These are phyloP conservation scores for Archips crataeganus DNA, from an alignment of 2,888 invertebrate species.

Conservation along the genomic window DNA sequence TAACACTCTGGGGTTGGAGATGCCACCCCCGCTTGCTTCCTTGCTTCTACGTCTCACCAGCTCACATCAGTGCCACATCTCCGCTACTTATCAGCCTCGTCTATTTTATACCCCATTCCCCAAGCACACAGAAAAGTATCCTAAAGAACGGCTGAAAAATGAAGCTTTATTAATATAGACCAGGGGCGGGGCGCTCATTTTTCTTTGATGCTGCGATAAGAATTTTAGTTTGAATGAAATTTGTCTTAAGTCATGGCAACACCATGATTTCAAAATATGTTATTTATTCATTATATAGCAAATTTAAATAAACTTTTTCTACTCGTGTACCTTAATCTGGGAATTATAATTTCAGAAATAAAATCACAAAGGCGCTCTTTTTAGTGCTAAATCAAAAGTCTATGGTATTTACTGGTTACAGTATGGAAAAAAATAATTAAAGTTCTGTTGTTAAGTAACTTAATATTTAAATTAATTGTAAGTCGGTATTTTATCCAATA, in stretches of 20 bases:
- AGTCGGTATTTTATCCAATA: too few species aligned
- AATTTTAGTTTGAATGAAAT: conserved; percentile 14
- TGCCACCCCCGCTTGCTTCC: conserved; percentile 46
- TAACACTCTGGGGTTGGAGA: conserved; percentile 53
- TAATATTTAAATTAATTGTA: too few species aligned
- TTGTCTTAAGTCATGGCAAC: conserved; percentile 1
- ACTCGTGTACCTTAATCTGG: too few species aligned
- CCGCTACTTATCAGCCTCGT: conserved; percentile 24
- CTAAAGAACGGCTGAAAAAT: conserved; percentile 28
- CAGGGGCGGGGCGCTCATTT: conserved; percentile 47
- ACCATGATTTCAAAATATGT: not conserved
- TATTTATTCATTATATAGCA: not conserved
- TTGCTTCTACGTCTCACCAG: conserved; percentile 14
- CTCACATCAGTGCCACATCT: conserved; percentile 4
- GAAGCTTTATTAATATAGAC: conserved; percentile 55
- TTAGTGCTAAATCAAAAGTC: too few species aligned
- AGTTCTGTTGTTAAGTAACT: too few species aligned
- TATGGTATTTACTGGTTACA: too few species aligned
- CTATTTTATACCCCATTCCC: conserved; percentile 16
- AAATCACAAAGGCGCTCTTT: too few species aligned
- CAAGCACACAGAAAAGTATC: conserved; percentile 28
- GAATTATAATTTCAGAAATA: too few species aligned
- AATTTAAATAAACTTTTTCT: not conserved
- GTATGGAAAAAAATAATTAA: too few species aligned
- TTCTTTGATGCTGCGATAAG: conserved; percentile 48